Evolutionary conservation across 2,888 invertebrate species (phyloP).

Genomic region (Cetonia aurata): DNA sequence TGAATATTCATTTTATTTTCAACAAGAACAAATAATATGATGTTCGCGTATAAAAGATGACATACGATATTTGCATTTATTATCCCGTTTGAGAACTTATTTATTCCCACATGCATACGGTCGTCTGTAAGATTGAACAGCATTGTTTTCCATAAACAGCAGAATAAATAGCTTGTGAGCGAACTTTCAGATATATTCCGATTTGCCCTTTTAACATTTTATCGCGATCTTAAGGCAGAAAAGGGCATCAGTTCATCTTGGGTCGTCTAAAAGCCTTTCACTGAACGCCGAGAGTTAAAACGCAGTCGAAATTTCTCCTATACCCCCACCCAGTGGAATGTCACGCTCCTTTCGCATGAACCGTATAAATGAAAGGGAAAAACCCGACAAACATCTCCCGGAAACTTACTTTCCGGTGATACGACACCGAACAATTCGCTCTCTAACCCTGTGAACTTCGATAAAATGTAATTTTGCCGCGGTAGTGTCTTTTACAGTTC

Average conservation of each 20-base stretch:
- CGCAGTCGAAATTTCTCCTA: conserved; percentile 9
- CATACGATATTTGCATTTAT: no score
- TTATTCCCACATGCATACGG: neutral
- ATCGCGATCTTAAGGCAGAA: conserved; percentile 5
- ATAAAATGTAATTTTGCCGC: conserved; percentile 19
- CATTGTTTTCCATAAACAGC: conserved; percentile 6
- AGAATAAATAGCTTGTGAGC: neutral
- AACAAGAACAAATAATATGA: no score
- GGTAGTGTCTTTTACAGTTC: conserved; percentile 7
- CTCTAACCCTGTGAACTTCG: neutral
- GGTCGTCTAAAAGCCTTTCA: conserved; percentile 4
- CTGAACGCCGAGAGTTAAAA: neutral
- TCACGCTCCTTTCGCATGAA: conserved; percentile 6
- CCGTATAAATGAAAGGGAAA: conserved; percentile 5
- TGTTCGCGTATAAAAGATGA: no score
- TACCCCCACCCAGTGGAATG: neutral
- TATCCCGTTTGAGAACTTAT: neutral
- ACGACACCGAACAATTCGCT: conserved; percentile 15
- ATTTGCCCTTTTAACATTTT: conserved; percentile 1
- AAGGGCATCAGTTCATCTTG: conserved; percentile 2
- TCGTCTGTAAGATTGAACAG: neutral
- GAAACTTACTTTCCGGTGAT: conserved; percentile 3
- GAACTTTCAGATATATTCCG: neutral
- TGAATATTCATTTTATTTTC: no score
- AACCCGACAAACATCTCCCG: neutral